phyloP scores from a whole-genome alignment of 1,140 invertebrate species.

The Anoplophora glabripennis region DNA sequence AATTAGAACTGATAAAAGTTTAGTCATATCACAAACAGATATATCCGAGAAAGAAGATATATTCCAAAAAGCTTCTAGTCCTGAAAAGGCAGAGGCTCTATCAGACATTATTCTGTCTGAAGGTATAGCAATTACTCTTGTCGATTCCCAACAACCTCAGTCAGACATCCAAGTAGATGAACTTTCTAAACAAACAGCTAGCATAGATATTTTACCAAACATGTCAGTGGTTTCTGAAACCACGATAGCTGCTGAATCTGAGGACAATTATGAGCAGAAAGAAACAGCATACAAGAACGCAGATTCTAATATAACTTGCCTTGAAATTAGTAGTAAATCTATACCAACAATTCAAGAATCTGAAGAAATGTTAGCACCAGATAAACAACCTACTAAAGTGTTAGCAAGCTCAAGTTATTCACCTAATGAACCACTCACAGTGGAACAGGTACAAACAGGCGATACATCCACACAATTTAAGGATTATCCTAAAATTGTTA shows the following conservation, averaged over 20 bases:
- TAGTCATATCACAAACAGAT: slow-evolving; percentile 59
- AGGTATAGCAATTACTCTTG: slow-evolving; percentile 58
- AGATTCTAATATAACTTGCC: slow-evolving; percentile 50
- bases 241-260: slow-evolving; percentile 59
- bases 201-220: slow-evolving; percentile 57
- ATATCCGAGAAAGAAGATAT: slow-evolving; percentile 62
- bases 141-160: slow-evolving; percentile 61
- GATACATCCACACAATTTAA: slow-evolving; percentile 56
- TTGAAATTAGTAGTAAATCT: slow-evolving; percentile 56
- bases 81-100: slow-evolving; percentile 52
- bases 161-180: slow-evolving; percentile 51
- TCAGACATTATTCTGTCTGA: slow-evolving; percentile 58
- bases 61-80: slow-evolving; percentile 51
- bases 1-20: slow-evolving; percentile 60
- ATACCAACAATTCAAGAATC: slow-evolving; percentile 57
- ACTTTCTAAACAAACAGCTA: slow-evolving; percentile 53
- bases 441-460: slow-evolving; percentile 56
- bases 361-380: slow-evolving; percentile 52
- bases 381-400: slow-evolving; percentile 49
- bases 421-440: slow-evolving; percentile 55
- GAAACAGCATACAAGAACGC: slow-evolving; percentile 53
- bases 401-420: slow-evolving; percentile 54
- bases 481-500: slow-evolving; percentile 54
- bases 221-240: slow-evolving; percentile 58
- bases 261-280: slow-evolving; percentile 51